Percentiles rank a stretch among this genome's conserved stretches.
Evolutionary conservation across 1,140 invertebrate species (phyloP).

Genomic region (Apocrypta bakeri): DNA sequence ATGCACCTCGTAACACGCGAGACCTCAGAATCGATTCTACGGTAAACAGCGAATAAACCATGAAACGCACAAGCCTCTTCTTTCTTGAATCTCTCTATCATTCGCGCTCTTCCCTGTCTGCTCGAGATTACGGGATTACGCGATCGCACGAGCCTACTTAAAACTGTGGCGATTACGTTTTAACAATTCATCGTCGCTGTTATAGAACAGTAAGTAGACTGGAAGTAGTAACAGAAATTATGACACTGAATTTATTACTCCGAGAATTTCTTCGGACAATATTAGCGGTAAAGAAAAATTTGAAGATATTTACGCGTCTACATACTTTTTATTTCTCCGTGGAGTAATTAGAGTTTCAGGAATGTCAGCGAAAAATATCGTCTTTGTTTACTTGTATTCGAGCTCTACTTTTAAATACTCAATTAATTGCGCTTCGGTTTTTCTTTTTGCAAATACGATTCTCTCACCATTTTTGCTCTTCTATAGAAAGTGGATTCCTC

Average conservation of each 20-base stretch:
- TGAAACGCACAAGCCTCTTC: conserved; percentile 17
- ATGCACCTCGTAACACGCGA: neutral
- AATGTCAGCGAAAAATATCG: too few relatives aligned
- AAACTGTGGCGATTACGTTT: conserved; percentile 47
- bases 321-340: too few relatives aligned
- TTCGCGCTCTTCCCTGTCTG: conserved; percentile 18
- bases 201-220: neutral
- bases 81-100: conserved; percentile 1
- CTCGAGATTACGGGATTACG: conserved; percentile 47
- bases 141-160: conserved; percentile 40
- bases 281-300: neutral
- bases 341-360: too few relatives aligned
- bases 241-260: conserved; percentile 1
- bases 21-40: neutral
- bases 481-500: neutral
- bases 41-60: neutral
- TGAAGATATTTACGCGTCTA: neutral
- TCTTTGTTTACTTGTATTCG: too few relatives aligned
- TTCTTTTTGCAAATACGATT: neutral
- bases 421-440: too few relatives aligned
- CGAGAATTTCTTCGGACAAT: conserved; percentile 4
- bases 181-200: conserved; percentile 36
- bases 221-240: neutral
- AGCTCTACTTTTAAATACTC: too few relatives aligned
- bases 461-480: neutral